Evolutionary conservation across 2,888 invertebrate species (phyloP).

Genomic region (Itoplectis maculator): DNA sequence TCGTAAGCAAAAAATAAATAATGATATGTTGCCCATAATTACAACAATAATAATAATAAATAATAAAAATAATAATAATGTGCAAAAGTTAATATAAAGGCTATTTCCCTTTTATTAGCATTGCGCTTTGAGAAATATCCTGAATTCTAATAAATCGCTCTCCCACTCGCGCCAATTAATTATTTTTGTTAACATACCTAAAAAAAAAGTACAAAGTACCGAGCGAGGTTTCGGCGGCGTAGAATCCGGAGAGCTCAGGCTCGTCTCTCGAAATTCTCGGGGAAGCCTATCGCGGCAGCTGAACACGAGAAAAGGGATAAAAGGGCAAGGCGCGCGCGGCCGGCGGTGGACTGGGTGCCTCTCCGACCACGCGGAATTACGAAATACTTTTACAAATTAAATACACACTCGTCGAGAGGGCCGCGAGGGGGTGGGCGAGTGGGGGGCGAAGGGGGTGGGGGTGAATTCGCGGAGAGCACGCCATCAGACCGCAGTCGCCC

Average conservation of each 20-base stretch:
- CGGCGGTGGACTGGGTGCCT: constrained; percentile 70
- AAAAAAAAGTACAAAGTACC: constrained; percentile 58
- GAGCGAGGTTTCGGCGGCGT: constrained; percentile 24
- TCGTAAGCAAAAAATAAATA: no score
- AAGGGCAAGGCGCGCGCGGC: constrained; percentile 60
- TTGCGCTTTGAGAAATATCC: constrained; percentile 47
- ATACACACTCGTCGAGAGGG: constrained; percentile 76
- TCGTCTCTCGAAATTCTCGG: constrained; percentile 64
- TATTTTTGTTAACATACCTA: constrained; percentile 56
- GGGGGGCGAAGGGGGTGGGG: constrained; percentile 35
- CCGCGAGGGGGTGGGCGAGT: constrained; percentile 64
- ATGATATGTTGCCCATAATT: no score
- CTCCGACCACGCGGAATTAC: constrained; percentile 79
- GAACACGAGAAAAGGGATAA: constrained; percentile 68
- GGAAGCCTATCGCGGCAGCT: constrained; percentile 63
- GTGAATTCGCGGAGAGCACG: constrained; percentile 60
- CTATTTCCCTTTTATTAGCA: neutral
- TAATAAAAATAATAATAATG: neutral
- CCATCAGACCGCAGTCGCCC: constrained; percentile 81
- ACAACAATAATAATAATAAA: neutral
- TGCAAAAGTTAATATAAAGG: neutral
- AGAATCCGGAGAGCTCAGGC: constrained; percentile 40
- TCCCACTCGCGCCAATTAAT: constrained; percentile 62
- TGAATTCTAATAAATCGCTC: constrained; percentile 63
- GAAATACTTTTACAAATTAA: constrained; percentile 83